Evolutionary conservation across 2,888 invertebrate genomes (phyloP), one percentile per base, ranked within the genome.

Genomic region (Bhutanitis thaidina): DNA sequence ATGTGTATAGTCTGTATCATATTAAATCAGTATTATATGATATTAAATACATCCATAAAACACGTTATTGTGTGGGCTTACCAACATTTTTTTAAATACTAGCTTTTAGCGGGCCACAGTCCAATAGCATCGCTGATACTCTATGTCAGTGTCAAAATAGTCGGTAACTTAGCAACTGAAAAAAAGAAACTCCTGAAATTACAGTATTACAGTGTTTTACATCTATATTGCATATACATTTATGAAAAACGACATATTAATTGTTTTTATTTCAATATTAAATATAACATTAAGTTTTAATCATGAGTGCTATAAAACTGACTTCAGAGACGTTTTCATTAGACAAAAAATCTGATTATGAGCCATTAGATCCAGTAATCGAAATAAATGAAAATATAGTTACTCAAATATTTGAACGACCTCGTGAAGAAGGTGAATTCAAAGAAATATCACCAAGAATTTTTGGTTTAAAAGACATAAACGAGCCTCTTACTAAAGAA

Each of bases 401-500:
- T 0, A 74, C 69, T 54, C 80, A 81, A 59, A 62, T 78, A 30
- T 72, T 79, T 41, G 84, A 86, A 32, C 60, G 62, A 25, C 85
- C 78, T 0, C 46, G 50, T 2, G 84, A 85, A 64, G 76, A 74
- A 60, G 65, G 65, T 0, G 68, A 72, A 20, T 74, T 74, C 54
- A 72, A 74, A 44, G 88, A 89, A 69, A 75, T 80, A 39, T 55
- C 79, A 0, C 77, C 90, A 1, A 78, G 63, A 65, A 80, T 90
- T 54, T 87, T 88, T 59, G 65, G 77, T 8, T 49, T 77, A 8
- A 81, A 73, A 64, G 66, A 74, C 35, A 53, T 85, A 16, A 50
- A 57, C n/a, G 86, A 83, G 13, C 73, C 76, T 0, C 67, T 92
- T 43, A 91, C 90, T 1, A 62, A 85, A 49, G 82, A 90, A 38